phyloP scores from a whole-genome alignment of 2,113 vertebrate genomes.

The Scophthalmus maximus region DNA sequence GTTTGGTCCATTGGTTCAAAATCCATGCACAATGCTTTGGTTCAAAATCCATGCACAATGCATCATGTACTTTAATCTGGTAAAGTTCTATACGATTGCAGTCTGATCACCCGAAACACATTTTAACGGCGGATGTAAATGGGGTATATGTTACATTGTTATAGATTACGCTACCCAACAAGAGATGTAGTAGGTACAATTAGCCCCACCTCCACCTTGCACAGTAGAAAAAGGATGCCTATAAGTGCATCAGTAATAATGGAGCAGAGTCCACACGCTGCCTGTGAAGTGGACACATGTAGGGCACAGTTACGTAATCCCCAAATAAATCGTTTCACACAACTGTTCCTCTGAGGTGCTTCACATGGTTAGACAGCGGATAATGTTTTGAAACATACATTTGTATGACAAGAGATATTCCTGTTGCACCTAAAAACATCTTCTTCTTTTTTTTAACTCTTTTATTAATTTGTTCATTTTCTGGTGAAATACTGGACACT shows the following conservation, averaged over 20 bases:
- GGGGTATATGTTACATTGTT: background rate
- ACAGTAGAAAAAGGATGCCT: background rate
- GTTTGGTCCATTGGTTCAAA: too few species aligned
- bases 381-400: background rate
- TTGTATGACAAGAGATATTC: background rate
- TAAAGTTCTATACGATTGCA: too few species aligned
- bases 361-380: background rate
- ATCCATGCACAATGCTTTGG: too few species aligned
- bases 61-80: too few species aligned
- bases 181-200: background rate
- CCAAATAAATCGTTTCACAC: background rate
- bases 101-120: too few species aligned
- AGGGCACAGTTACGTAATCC: background rate
- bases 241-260: background rate
- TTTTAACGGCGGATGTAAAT: too few species aligned
- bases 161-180: background rate
- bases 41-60: too few species aligned
- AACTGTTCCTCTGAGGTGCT: background rate
- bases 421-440: too few species aligned
- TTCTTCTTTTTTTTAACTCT: too few species aligned
- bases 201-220: background rate
- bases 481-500: background rate
- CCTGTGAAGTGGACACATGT: background rate
- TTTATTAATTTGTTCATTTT: background rate
- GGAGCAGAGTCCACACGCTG: background rate